Evolutionary conservation across 2,113 vertebrate genomes (phyloP).

Genomic region (Malurus elegans): DNA sequence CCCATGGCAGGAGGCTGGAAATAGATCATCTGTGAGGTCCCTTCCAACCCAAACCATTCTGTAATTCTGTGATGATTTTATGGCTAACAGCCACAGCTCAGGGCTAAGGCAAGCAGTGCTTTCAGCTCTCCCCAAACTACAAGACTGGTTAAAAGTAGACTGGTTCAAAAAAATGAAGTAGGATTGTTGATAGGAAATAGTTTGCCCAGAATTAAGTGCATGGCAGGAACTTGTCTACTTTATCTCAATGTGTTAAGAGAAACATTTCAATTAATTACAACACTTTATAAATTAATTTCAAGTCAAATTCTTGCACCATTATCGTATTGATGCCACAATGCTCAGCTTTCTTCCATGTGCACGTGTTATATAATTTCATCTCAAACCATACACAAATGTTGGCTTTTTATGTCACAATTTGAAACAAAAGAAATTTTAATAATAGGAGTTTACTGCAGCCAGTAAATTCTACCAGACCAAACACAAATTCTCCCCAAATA

Average conservation of each 20-base stretch:
- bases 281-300: background rate
- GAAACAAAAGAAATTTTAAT: background rate
- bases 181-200: background rate
- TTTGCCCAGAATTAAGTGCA: background rate
- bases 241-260: background rate
- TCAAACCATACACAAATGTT: background rate
- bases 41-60: background rate
- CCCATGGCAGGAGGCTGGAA: background rate
- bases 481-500: background rate
- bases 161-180: background rate
- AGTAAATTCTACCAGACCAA: background rate
- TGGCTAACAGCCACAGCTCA: background rate
- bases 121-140: rapidly evolving
- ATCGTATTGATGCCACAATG: background rate
- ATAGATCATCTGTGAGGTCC: background rate
- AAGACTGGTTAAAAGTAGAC: background rate
- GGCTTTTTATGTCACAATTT: background rate
- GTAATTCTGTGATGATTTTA: background rate
- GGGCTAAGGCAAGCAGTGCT: background rate
- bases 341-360: background rate
- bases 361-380: background rate
- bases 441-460: background rate
- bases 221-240: background rate
- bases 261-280: background rate
- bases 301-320: background rate